Evolutionary conservation across 2,888 invertebrate genomes (phyloP), one percentile per base, ranked within the genome.

Genomic region (Eupeodes luniger): DNA sequence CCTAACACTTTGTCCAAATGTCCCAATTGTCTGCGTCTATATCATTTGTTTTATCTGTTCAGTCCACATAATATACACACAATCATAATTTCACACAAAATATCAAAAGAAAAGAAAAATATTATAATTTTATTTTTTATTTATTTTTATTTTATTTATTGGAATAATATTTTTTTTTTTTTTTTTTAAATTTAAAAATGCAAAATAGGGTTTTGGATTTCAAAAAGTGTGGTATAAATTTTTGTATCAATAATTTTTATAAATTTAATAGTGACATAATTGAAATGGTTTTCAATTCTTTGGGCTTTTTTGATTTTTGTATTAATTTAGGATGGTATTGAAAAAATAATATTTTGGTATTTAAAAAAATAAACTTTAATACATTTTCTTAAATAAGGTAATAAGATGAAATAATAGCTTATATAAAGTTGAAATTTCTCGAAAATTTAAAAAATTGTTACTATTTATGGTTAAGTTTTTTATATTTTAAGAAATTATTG

Each of bases 1-100:
- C 94, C 94, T 94, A 94, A 94, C 91, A 91, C 90, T 94, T 94
- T 94, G 94, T 94, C 95, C 91, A 91, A 94, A 94, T 94, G 95
- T 96, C 95, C 96, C 95, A 95, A 91, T 95, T 96, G 96, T 96
- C 96, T 96, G 95, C 96, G 96, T 96, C 96, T 95, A 96, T 91
- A 91, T 95, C 96, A 96, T 96, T 96, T 96, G 96, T 95, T 94
- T 95, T 92, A 92, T 92, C 92, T 93, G 93, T 93, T 92, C 92
- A 92, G 91, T 92, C 89, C 90, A 91, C 92, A 91, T 92, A 90
- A 92, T 90, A 91, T 88, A 92, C 92, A 89, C 89, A 89, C 80
- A 90, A 90, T 90, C 85, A 81, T 90, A 90, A 89, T 91, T 91
- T 91, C 91, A 92, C 92, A 93, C 90, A 90, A 86, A 83, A 89